Evolutionary conservation across 2,888 invertebrate species (phyloP).

Genomic region (Oconnorella tubifera): DNA sequence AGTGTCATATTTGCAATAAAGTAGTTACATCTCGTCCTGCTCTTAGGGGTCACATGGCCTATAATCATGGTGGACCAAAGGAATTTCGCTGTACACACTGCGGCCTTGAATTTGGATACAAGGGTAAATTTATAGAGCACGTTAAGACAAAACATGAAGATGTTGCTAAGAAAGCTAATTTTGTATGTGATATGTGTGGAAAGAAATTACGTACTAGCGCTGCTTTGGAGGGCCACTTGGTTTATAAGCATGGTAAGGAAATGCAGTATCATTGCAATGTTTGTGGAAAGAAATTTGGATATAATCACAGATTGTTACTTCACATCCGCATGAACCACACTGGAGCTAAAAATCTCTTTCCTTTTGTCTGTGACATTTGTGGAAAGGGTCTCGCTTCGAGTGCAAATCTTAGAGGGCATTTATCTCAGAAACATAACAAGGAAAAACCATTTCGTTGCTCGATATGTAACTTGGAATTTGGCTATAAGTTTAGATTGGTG

Average conservation of each 20-base stretch:
- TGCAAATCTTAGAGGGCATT: not conserved
- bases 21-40: not conserved
- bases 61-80: not conserved
- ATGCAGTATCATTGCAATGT: not conserved
- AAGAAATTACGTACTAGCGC: conserved; percentile 1
- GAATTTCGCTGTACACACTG: not conserved
- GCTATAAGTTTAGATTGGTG: not conserved
- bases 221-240: not conserved
- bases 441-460: not conserved
- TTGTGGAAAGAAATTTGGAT: not conserved
- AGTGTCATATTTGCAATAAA: not conserved
- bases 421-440: not conserved
- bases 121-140: not conserved
- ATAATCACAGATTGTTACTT: not conserved
- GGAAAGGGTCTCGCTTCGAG: not conserved
- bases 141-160: not conserved
- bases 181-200: conserved; percentile 10
- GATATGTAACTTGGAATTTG: not conserved
- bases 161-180: not conserved
- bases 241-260: conserved; percentile 1
- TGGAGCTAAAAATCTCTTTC: too few relatives aligned
- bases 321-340: too few relatives aligned
- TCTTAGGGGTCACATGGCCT: not conserved
- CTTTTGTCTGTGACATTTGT: not conserved
- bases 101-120: not conserved